Base-by-base conservation (phyloP, 2,888 invertebrate genomes). In the Creontiades dilutus region DNA sequence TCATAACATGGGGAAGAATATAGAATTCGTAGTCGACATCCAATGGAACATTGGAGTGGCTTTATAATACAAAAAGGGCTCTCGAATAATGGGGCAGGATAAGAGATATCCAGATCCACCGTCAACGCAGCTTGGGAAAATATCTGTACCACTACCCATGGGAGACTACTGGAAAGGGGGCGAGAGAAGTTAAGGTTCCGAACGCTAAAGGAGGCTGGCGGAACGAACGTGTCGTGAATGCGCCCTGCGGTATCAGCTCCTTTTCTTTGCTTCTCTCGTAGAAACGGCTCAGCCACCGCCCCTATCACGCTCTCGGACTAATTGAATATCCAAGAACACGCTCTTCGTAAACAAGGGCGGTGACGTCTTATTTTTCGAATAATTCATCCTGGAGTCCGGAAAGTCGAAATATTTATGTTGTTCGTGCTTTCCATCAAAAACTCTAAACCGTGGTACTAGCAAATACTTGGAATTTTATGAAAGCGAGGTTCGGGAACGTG, bases 251-350 rank as follows among this genome's bases (percentile, higher is more conserved):
- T 47, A 47, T 78, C 78, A 78, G 78, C 47, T 78, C 46, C 78
- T 78, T 47, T 78, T 78, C 78, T 47, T 46, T 46, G n/a, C 46
- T 46, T 78, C 16, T n/a, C n/a, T 16, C n/a, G 11, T 12, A 28
- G 19, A 46, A 46, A 46, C 78, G 37, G 78, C 19, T 37, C 78
- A 13, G n/a, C 47, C 46, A 46, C 19, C 37, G 37, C 37, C 37
- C 78, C 78, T 46, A 78, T 78, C 78, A 47, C 46, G 78, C 78
- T 78, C 78, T 37, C 19, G 46, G 78, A 78, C 78, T 78, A 78
- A 78, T 78, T 78, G 78, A 78, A 78, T 78, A 78, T 46, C 37
- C 78, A 78, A 78, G 14, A 78, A 78, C 78, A 78, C 14, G 78
- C 47, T 78, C 47, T 19, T 19, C n/a, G 78, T 46, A 78, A 78